Percentiles rank a stretch among this genome's conserved stretches.
Evolutionary conservation across 1,140 invertebrate species (phyloP).

Genomic region (Chironomus striatipennis): DNA sequence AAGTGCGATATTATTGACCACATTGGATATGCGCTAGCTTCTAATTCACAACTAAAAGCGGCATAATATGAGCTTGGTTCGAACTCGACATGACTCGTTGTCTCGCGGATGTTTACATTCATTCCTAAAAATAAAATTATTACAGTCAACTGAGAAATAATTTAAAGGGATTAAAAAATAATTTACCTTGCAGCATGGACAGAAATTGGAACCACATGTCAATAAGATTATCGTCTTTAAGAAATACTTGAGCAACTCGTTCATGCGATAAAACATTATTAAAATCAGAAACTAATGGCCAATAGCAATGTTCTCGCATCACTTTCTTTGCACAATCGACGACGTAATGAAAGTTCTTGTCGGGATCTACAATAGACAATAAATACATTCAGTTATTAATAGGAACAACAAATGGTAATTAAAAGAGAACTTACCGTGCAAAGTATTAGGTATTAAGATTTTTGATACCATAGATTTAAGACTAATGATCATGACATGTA

Average conservation of each 20-base stretch:
- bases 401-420: slow-evolving; percentile 19
- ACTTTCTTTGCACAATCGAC: slow-evolving; percentile 84
- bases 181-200: slow-evolving; percentile 82
- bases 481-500: slow-evolving; percentile 91
- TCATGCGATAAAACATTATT: slow-evolving; percentile 94
- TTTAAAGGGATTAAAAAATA: too few species aligned
- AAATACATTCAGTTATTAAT: neutral
- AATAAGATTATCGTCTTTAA: slow-evolving; percentile 74
- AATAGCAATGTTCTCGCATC: slow-evolving; percentile 97
- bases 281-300: slow-evolving; percentile 93
- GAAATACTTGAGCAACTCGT: slow-evolving; percentile 80
- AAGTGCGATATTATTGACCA: slow-evolving; percentile 90
- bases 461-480: slow-evolving; percentile 89
- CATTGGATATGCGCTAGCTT: slow-evolving; percentile 94
- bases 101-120: slow-evolving; percentile 89
- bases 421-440: slow-evolving; percentile 58
- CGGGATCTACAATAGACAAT: slow-evolving; percentile 51
- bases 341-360: slow-evolving; percentile 78
- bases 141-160: slow-evolving; percentile 25
- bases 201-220: slow-evolving; percentile 93
- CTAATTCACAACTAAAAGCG: slow-evolving; percentile 91
- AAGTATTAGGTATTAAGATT: slow-evolving; percentile 75
- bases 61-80: slow-evolving; percentile 95
- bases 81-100: slow-evolving; percentile 89
- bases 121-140: slow-evolving; percentile 54